A percentile compares a stretch with the other conserved stretches of the same genome.
These are phyloP conservation scores for Eumacrocentrus americanus DNA, from an alignment of 2,888 invertebrate genomes.

Conservation along the genomic window DNA sequence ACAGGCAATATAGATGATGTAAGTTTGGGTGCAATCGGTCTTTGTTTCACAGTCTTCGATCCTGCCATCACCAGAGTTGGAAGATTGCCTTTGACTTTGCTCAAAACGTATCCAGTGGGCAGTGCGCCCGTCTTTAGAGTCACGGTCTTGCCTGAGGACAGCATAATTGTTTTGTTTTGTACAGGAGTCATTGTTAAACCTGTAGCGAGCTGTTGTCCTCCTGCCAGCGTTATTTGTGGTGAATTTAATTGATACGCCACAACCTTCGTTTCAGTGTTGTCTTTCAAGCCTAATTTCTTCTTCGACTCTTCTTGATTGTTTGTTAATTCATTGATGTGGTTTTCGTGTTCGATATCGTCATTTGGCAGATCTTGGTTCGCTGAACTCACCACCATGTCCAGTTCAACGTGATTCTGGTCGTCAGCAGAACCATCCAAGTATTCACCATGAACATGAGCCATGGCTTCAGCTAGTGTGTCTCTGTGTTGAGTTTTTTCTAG, in stretches of 20 bases:
- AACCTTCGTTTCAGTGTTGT: slow-evolving; percentile 23
- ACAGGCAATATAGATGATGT: neutral
- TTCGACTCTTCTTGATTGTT: slow-evolving; percentile 21
- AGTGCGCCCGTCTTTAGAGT: slow-evolving; percentile 47
- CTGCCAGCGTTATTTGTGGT: neutral
- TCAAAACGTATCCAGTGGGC: slow-evolving; percentile 45
- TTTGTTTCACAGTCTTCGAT: neutral
- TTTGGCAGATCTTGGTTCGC: slow-evolving; percentile 27
- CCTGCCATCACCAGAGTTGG: slow-evolving; percentile 41
- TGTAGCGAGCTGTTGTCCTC: neutral
- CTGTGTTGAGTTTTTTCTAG: slow-evolving; percentile 32
- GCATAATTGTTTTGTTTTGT: slow-evolving; percentile 45
- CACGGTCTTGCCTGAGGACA: slow-evolving; percentile 48
- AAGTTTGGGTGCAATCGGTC: neutral
- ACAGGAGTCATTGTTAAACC: slow-evolving; percentile 39
- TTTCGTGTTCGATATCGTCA: slow-evolving; percentile 26
- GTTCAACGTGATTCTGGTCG: slow-evolving; percentile 48
- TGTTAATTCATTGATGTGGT: slow-evolving; percentile 18
- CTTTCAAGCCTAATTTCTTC: neutral
- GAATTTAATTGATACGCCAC: slow-evolving; percentile 38
- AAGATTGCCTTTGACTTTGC: slow-evolving; percentile 46
- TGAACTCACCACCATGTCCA: slow-evolving; percentile 25
- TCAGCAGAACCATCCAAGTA: slow-evolving; percentile 45
- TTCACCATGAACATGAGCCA: slow-evolving; percentile 54
- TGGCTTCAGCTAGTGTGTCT: slow-evolving; percentile 52